Percentiles rank a stretch among this genome's conserved stretches.
These are phyloP conservation scores for Peucedramus taeniatus DNA, from an alignment of 2,113 vertebrate genomes.

Conservation along the genomic window DNA sequence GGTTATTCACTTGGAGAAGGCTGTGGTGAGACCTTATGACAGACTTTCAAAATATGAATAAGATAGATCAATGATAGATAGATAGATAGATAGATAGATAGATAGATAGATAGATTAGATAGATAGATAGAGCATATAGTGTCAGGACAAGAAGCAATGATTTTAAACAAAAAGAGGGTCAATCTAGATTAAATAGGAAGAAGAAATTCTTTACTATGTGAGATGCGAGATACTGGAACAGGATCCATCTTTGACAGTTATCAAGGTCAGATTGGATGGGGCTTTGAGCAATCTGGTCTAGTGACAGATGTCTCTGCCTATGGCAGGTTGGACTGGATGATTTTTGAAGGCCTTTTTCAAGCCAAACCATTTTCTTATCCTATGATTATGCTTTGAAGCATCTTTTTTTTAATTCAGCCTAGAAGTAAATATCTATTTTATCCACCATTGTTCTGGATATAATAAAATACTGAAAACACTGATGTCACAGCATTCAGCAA, in stretches of 20 bases:
- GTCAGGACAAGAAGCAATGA: neutral
- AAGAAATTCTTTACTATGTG: neutral
- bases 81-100: neutral
- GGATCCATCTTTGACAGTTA: neutral
- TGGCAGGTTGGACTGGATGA: neutral
- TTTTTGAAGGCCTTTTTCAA: neutral
- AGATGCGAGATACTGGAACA: neutral
- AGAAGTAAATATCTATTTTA: neutral
- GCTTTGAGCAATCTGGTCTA: neutral
- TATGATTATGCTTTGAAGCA: neutral
- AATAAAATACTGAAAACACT: neutral
- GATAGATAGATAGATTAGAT: neutral
- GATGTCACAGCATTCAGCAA: neutral
- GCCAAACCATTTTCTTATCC: neutral
- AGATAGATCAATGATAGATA: no score
- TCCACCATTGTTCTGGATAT: neutral
- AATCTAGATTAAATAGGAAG: neutral
- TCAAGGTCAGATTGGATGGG: neutral
- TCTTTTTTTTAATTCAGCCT: neutral
- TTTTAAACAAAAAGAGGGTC: neutral
- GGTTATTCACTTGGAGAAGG: neutral
- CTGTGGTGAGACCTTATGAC: neutral
- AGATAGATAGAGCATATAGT: neutral
- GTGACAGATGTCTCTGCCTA: fast-evolving
- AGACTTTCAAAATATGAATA: neutral